These are phyloP conservation scores for Sisyra terminalis DNA, from an alignment of 2,888 invertebrate genomes.

Conservation along the genomic window DNA sequence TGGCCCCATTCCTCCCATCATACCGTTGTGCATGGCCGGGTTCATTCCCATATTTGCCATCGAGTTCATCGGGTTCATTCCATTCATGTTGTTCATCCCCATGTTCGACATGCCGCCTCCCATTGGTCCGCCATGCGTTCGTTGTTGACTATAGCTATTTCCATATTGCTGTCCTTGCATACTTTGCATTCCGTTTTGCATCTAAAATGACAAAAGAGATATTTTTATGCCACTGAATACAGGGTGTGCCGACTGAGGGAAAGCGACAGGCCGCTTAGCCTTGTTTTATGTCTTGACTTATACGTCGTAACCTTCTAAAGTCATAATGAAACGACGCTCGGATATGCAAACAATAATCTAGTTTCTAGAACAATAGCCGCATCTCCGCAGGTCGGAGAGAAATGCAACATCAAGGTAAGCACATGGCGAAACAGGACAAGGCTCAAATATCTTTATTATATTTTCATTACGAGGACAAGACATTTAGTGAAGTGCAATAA, in stretches of 20 bases:
- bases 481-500: too few species aligned
- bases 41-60: conserved; percentile 61
- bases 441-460: too few species aligned
- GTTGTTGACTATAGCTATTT: conserved; percentile 39
- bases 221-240: neutral
- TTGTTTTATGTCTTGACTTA: too few species aligned
- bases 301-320: too few species aligned
- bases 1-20: conserved; percentile 52
- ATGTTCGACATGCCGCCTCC: conserved; percentile 30
- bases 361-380: too few species aligned
- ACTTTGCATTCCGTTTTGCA: conserved; percentile 42
- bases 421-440: too few species aligned
- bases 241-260: neutral
- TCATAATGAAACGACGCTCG: too few species aligned
- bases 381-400: too few species aligned
- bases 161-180: conserved; percentile 47
- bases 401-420: too few species aligned
- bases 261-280: too few species aligned
- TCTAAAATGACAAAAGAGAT: conserved; percentile 27
- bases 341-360: too few species aligned
- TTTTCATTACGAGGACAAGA: too few species aligned
- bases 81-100: conserved; percentile 39
- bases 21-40: conserved; percentile 45
- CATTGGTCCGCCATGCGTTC: conserved; percentile 39
- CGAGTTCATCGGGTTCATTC: conserved; percentile 49